Conservation (phyloP, 2,113 vertebrate species). For the Misgurnus anguillicaudatus region DNA sequence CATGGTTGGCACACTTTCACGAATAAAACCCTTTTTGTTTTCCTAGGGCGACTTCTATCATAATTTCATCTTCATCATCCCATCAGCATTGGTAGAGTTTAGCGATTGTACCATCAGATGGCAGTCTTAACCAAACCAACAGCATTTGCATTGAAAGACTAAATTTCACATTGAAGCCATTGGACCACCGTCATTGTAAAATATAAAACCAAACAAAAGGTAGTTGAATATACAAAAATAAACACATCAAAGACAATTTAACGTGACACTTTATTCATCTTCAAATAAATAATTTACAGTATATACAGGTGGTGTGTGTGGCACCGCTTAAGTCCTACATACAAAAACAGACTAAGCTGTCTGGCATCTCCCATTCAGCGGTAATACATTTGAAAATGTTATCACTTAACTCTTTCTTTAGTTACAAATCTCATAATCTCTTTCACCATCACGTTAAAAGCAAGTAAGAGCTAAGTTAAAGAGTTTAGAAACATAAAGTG, state of each 20-base stretch:
- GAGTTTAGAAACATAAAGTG: conserved; percentile 77
- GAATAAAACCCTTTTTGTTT: too few species aligned
- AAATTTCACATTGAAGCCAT: neutral
- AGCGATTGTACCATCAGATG: conserved; percentile 60
- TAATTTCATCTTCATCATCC: too few species aligned
- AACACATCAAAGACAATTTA: conserved; percentile 59
- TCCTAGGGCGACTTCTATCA: too few species aligned
- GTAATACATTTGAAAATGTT: conserved; percentile 47
- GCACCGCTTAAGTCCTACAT: conserved; percentile 75
- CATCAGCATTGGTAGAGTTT: neutral
- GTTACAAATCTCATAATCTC: conserved; percentile 55
- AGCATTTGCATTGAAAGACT: neutral
- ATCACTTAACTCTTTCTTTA: conserved; percentile 42
- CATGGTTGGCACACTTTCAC: too few species aligned
- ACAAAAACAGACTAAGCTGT: conserved; percentile 72
- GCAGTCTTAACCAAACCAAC: conserved; percentile 48
- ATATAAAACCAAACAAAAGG: neutral
- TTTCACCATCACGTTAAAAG: conserved; percentile 61
- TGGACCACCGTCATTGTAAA: neutral
- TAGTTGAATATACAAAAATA: conserved; percentile 5
- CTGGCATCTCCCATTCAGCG: conserved; percentile 64
- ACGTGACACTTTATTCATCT: conserved; percentile 84
- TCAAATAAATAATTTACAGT: conserved; percentile 99
- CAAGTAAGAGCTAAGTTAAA: conserved; percentile 66
- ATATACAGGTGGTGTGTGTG: conserved; percentile 81